phyloP scores from a whole-genome alignment of 1,140 invertebrate species.

The Dendroctonus ponderosae region DNA sequence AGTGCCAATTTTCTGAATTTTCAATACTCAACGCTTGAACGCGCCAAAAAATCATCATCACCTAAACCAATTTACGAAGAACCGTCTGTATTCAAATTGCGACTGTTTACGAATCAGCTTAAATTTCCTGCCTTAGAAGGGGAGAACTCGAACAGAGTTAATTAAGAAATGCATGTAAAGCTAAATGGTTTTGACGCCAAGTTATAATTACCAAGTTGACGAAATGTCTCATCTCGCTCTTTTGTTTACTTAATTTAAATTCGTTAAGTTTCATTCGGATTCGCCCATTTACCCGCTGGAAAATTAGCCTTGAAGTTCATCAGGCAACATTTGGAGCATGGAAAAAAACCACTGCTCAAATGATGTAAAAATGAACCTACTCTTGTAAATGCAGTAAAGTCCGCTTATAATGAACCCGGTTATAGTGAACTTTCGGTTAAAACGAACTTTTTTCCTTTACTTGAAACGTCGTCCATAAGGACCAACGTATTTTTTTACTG shows the following conservation, averaged over 20 bases:
- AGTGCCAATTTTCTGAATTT: too few relatives aligned
- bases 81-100: slow-evolving; percentile 12
- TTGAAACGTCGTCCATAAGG: too few relatives aligned
- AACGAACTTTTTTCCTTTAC: too few relatives aligned
- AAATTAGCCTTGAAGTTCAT: slow-evolving; percentile 1
- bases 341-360: too few relatives aligned
- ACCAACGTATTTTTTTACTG: too few relatives aligned
- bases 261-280: slow-evolving; percentile 27
- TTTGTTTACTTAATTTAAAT: slow-evolving; percentile 32
- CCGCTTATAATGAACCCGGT: too few relatives aligned
- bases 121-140: slow-evolving; percentile 21
- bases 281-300: slow-evolving; percentile 3
- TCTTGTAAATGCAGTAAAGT: too few relatives aligned
- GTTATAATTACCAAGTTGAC: slow-evolving; percentile 30
- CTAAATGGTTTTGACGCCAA: slow-evolving; percentile 30
- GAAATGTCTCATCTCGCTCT: slow-evolving; percentile 23
- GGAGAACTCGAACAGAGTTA: slow-evolving; percentile 25
- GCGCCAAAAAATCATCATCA: too few relatives aligned
- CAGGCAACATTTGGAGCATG: too few relatives aligned
- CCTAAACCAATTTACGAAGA: background rate
- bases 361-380: too few relatives aligned
- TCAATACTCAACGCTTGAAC: too few relatives aligned
- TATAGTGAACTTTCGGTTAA: too few relatives aligned
- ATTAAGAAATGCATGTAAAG: slow-evolving; percentile 34
- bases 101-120: slow-evolving; percentile 27